Evolutionary conservation across 2,113 vertebrate species (phyloP), one percentile per base, ranked within the genome.

Genomic region (Chaetops frenatus): DNA sequence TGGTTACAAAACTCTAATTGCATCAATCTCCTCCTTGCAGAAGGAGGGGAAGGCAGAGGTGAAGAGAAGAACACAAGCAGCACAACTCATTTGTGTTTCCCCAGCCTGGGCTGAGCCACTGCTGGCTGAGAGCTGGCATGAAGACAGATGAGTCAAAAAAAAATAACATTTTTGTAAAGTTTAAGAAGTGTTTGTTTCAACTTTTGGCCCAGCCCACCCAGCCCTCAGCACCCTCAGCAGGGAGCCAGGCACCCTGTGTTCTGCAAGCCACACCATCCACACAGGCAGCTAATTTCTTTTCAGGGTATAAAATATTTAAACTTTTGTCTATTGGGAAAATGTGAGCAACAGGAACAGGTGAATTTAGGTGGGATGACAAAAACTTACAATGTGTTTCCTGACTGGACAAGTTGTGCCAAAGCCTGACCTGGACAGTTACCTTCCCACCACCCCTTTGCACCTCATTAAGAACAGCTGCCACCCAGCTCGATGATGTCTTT

Each of bases 21-120:
- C 51, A 47, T 74, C 13, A 11, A 62, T 71, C 19, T 76, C 22
- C 35, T 65, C n/a, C 48, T 35, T 35, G 36, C 25, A 81, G 64
- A 40, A 51, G 48, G n/a, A 89, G 24, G 19, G 23, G 73, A 73
- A 69, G 77, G 83, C 57, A 77, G 76, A 77, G 33, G 17, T 25
- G 64, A 31, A 61, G 54, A 42, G 36, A 67, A 15, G 48, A 77
- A 44, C 10, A 45, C 51, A 42, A 84, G 15, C 47, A 57, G 0
- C n/a, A 58, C 54, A 69, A n/a, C 22, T 36, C 6, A 1, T 69
- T 69, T 72, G 47, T 15, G 1, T 21, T 44, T 47, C 24, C 40
- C 47, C 40, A 70, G 45, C 27, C 67, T 31, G 53, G 11, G 16
- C 40, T 0, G 2, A 80, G 66, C 31, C 0, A 0, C 48, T 67